Conservation (phyloP, 2,888 invertebrate species). For the Lithophane socia region DNA sequence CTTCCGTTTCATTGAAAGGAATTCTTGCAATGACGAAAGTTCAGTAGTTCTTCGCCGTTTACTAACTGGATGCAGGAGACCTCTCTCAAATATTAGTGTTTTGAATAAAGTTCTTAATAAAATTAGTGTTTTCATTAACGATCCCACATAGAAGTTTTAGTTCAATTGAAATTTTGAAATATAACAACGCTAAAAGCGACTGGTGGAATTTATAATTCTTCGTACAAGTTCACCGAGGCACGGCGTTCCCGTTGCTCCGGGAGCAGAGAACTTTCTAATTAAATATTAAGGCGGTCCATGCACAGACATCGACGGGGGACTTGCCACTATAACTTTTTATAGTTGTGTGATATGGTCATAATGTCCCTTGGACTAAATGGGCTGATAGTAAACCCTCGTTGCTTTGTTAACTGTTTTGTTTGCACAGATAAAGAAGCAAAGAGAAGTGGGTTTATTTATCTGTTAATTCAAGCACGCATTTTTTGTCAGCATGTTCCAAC, state of each 20-base stretch:
- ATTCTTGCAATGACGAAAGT: constrained; percentile 11
- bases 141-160: constrained; percentile 59
- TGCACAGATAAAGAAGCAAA: constrained; percentile 16
- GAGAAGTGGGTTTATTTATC: constrained; percentile 3
- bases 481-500: background rate
- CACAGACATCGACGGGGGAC: constrained; percentile 72
- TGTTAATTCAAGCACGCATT: constrained; percentile 4
- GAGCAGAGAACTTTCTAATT: constrained; percentile 82
- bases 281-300: constrained; percentile 82
- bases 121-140: constrained; percentile 62
- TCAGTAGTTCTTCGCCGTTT: constrained; percentile 1
- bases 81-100: constrained; percentile 43
- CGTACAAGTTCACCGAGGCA: constrained; percentile 76
- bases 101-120: constrained; percentile 45
- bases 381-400: constrained; percentile 52
- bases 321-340: constrained; percentile 69
- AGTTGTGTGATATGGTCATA: constrained; percentile 64
- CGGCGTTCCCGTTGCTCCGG: constrained; percentile 68
- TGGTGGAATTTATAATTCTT: constrained; percentile 82
- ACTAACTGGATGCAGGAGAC: constrained; percentile 18
- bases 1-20: constrained; percentile 17
- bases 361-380: constrained; percentile 61
- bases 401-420: constrained; percentile 43
- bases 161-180: constrained; percentile 75
- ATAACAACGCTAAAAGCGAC: constrained; percentile 75